These are phyloP conservation scores for Columba livia DNA, from an alignment of 2,113 vertebrate species.

Conservation along the genomic window DNA sequence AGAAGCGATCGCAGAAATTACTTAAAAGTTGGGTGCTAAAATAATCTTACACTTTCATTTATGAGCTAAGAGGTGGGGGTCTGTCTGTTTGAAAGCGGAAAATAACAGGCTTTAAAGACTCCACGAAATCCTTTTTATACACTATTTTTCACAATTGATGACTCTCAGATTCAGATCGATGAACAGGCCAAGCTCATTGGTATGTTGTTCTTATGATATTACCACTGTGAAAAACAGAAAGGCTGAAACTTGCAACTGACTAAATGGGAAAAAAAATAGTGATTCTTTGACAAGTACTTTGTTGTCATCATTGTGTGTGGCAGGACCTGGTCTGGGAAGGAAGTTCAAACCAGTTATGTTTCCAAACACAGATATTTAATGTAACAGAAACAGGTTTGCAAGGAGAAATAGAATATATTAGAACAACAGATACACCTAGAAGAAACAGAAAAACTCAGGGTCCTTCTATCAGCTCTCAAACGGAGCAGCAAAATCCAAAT, in stretches of 20 bases:
- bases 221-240: neutral
- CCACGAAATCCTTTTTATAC: neutral
- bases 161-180: neutral
- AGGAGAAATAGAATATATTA: neutral
- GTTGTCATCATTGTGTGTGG: neutral
- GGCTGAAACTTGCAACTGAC: neutral
- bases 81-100: neutral
- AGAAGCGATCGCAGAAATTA: fast-evolving
- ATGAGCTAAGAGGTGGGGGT: neutral
- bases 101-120: neutral
- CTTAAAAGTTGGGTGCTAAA: neutral
- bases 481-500: neutral
- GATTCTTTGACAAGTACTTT: neutral
- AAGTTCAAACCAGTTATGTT: neutral
- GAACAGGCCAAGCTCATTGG: neutral
- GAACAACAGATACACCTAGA: neutral
- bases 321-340: neutral
- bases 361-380: neutral
- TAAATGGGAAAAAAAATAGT: neutral
- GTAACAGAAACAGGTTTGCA: neutral
- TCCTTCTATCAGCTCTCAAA: neutral
- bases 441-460: neutral
- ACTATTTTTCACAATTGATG: neutral
- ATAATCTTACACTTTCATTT: neutral
- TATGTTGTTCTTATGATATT: neutral